A percentile compares a stretch with the other conserved stretches of the same genome.
Conservation (phyloP, 2,113 vertebrate genomes). For the Spermophilus dauricus region DNA sequence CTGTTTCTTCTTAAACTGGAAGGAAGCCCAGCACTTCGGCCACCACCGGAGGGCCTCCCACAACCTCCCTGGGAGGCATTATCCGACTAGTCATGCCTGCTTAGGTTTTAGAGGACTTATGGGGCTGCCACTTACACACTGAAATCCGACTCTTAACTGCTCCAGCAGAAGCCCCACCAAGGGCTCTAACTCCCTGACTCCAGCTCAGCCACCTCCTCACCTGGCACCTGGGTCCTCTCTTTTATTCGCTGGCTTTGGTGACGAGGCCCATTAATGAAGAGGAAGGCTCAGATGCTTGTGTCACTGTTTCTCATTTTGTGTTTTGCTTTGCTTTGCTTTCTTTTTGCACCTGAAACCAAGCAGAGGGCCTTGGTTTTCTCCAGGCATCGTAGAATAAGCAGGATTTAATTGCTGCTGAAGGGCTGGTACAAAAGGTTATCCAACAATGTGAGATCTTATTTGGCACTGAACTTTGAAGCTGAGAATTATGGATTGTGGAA, state of each 20-base stretch:
- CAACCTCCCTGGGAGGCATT: background rate
- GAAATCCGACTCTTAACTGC: background rate
- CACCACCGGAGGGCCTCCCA: background rate
- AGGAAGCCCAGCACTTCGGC: background rate
- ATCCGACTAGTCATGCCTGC: background rate
- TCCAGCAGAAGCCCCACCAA: background rate
- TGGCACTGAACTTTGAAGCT: slow-evolving; percentile 86
- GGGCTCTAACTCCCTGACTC: slow-evolving; percentile 73
- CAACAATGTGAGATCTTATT: slow-evolving; percentile 86
- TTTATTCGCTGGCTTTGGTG: slow-evolving; percentile 80
- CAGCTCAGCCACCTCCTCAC: slow-evolving; percentile 24
- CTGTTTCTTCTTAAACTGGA: background rate
- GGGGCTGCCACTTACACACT: background rate
- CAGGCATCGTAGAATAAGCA: slow-evolving; percentile 73
- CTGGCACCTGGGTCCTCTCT: slow-evolving; percentile 70
- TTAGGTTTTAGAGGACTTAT: background rate
- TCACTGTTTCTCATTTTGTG: slow-evolving; percentile 53
- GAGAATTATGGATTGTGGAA: slow-evolving; percentile 85
- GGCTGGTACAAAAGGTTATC: slow-evolving; percentile 87
- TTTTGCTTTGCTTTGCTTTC: slow-evolving; percentile 70
- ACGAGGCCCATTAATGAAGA: slow-evolving; percentile 82
- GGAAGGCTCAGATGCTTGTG: slow-evolving; percentile 69
- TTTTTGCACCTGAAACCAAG: slow-evolving; percentile 83
- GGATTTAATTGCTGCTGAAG: slow-evolving; percentile 89
- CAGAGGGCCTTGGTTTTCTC: slow-evolving; percentile 81